Percentiles rank a stretch among this genome's conserved stretches.
phyloP scores from a whole-genome alignment of 2,797 vertebrate genomes.

The Euphonia xanthogaster region DNA sequence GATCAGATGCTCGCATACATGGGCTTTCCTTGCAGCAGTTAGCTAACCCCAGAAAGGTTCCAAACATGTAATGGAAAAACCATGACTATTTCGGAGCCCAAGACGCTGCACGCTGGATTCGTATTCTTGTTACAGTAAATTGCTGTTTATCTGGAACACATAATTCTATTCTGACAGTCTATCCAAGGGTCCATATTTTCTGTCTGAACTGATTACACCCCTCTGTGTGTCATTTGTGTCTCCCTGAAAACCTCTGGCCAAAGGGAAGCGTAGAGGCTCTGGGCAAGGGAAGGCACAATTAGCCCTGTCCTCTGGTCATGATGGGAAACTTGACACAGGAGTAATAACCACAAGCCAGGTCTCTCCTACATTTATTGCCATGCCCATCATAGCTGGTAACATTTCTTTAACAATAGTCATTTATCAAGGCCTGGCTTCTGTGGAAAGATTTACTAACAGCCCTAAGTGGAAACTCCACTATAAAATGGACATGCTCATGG shows the following conservation, averaged over 20 bases:
- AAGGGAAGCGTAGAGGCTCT: not conserved
- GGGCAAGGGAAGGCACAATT: not conserved
- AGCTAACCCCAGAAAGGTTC: constrained; percentile 6
- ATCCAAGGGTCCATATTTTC: not conserved
- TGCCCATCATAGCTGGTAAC: not conserved
- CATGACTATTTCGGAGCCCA: not conserved
- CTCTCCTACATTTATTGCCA: constrained; percentile 59
- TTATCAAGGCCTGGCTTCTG: constrained; percentile 37
- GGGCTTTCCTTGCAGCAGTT: not conserved
- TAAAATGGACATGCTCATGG: constrained; percentile 34
- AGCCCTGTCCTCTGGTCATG: not conserved
- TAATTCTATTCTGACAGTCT: not conserved
- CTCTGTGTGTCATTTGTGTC: not conserved
- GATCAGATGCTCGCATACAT: constrained; percentile 16
- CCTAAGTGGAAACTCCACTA: constrained; percentile 51
- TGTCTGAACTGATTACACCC: constrained; percentile 14
- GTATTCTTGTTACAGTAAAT: not conserved
- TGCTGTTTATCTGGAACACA: not conserved
- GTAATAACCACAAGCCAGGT: constrained; percentile 39
- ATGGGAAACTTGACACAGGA: constrained; percentile 24
- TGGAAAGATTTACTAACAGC: constrained; percentile 64
- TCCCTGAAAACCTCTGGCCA: not conserved
- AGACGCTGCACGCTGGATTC: not conserved
- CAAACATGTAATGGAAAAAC: constrained; percentile 35
- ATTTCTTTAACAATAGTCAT: constrained; percentile 32